Evolutionary conservation across 2,797 vertebrate species (phyloP).

Genomic region (Falco novaeseelandiae): DNA sequence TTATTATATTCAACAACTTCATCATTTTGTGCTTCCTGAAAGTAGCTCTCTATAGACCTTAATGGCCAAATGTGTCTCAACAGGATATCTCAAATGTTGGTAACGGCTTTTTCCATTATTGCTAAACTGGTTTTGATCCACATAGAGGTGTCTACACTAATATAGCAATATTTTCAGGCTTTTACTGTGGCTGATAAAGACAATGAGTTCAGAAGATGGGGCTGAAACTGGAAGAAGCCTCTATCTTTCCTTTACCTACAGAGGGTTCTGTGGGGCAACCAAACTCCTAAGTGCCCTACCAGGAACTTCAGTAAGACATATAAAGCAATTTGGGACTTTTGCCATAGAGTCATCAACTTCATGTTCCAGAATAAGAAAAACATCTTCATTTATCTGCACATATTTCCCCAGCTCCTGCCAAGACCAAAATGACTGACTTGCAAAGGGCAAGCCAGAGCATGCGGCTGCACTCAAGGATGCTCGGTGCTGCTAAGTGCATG

Average conservation of each 20-base stretch:
- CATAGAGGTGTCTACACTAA: neutral
- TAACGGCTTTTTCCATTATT: neutral
- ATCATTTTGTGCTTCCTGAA: neutral
- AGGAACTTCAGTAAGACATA: neutral
- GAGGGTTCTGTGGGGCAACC: neutral
- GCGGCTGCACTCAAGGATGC: accelerated
- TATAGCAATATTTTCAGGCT: neutral
- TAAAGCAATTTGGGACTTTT: neutral
- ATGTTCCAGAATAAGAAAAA: neutral
- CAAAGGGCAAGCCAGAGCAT: neutral
- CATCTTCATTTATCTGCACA: neutral
- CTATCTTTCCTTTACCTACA: neutral
- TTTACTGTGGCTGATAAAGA: neutral
- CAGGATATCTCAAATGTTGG: neutral
- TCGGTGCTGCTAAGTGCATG: neutral
- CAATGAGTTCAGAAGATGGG: neutral
- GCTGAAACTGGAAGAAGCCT: neutral
- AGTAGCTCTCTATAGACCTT: neutral
- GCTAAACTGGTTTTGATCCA: neutral
- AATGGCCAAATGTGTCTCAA: neutral
- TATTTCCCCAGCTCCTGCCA: neutral
- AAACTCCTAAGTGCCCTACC: neutral
- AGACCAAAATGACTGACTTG: neutral
- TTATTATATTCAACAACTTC: neutral
- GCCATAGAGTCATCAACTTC: neutral